phyloP scores from a whole-genome alignment of 1,140 invertebrate species.

The Parapsyche elsis region DNA sequence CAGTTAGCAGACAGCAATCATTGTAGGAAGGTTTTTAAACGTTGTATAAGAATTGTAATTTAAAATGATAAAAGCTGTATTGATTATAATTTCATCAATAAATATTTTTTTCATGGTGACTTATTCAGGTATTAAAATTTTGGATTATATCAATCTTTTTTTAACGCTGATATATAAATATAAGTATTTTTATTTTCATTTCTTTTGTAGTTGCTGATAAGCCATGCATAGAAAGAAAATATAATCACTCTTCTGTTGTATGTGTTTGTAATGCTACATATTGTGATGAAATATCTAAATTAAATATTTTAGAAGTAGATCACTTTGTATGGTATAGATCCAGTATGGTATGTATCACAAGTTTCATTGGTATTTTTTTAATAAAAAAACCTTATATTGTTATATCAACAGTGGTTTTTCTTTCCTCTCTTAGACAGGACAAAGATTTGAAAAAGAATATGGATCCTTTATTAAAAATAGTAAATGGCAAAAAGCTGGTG shows the following conservation, averaged over 20 bases:
- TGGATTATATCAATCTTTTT: too few relatives aligned
- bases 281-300: constrained; percentile 78
- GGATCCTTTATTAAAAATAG: background rate
- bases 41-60: background rate
- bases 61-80: too few relatives aligned
- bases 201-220: constrained; percentile 43
- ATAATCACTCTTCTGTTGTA: constrained; percentile 70
- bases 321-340: background rate
- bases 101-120: too few relatives aligned
- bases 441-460: background rate
- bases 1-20: too few relatives aligned
- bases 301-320: background rate
- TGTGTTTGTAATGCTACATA: constrained; percentile 88
- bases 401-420: background rate
- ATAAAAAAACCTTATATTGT: background rate
- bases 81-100: too few relatives aligned
- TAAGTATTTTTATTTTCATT: background rate
- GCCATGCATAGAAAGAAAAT: constrained; percentile 63
- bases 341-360: constrained; percentile 3
- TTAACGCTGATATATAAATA: too few relatives aligned
- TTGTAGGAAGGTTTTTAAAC: too few relatives aligned
- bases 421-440: background rate
- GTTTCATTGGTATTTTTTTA: background rate
- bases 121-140: too few relatives aligned
- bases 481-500: background rate